phyloP scores from a whole-genome alignment of 1,140 invertebrate genomes.

The Sinonovacula constricta region DNA sequence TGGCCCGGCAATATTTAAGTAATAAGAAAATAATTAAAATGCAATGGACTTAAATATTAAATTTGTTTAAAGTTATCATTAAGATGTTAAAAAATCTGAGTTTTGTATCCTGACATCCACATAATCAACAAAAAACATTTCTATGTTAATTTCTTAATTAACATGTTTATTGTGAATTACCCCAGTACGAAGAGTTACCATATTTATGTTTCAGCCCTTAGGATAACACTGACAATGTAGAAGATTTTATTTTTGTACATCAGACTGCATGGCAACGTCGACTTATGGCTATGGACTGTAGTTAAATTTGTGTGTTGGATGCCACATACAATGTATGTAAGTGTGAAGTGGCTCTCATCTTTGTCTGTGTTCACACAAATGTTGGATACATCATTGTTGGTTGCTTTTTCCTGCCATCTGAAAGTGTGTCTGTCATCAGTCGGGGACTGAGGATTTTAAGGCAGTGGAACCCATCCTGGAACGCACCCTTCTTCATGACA shows the following conservation, averaged over 20 bases:
- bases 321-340: slow-evolving; percentile 58
- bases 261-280: slow-evolving; percentile 46
- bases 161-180: slow-evolving; percentile 3
- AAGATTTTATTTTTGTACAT: slow-evolving; percentile 50
- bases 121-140: no score
- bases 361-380: slow-evolving; percentile 58
- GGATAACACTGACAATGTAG: not conserved
- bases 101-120: no score
- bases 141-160: slow-evolving; percentile 11
- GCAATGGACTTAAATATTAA: not conserved
- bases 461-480: slow-evolving; percentile 54
- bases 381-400: slow-evolving; percentile 45
- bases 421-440: slow-evolving; percentile 39
- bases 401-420: slow-evolving; percentile 51
- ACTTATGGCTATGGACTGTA: slow-evolving; percentile 49
- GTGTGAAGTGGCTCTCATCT: slow-evolving; percentile 59
- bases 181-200: no score
- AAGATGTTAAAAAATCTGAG: no score
- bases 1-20: slow-evolving; percentile 21
- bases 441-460: slow-evolving; percentile 51
- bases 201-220: no score
- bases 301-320: slow-evolving; percentile 55
- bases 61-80: no score
- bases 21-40: slow-evolving; percentile 11
- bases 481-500: slow-evolving; percentile 27